A percentile compares a stretch with the other conserved stretches of the same genome.
Conservation (phyloP, 2,888 invertebrate species). For the Cyaniris semiargus region DNA sequence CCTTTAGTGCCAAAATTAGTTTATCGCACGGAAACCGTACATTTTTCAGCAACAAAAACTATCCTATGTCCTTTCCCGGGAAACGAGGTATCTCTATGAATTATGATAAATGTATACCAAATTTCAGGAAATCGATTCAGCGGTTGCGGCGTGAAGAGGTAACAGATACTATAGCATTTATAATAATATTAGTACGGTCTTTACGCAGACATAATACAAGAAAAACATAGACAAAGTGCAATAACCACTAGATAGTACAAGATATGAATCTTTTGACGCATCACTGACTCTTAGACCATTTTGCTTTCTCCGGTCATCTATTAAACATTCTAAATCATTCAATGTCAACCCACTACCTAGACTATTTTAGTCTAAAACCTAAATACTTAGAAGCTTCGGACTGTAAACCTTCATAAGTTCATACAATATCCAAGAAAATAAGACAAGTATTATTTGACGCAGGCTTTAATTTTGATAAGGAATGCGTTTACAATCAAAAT, state of each 20-base stretch:
- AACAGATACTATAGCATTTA: too few relatives aligned
- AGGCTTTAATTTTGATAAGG: neutral
- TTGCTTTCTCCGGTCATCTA: neutral
- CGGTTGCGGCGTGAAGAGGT: too few relatives aligned
- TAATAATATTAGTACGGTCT: neutral
- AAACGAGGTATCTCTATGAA: too few relatives aligned
- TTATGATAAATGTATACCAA: too few relatives aligned
- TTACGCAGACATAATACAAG: neutral
- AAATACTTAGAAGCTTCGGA: neutral
- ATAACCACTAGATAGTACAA: neutral
- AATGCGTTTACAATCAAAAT: neutral
- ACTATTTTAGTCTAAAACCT: neutral
- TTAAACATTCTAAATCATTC: neutral
- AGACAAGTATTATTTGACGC: too few relatives aligned
- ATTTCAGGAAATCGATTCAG: too few relatives aligned
- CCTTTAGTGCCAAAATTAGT: too few relatives aligned
- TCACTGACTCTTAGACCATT: neutral
- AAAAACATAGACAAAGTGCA: slow-evolving; percentile 1
- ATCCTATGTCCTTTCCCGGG: too few relatives aligned
- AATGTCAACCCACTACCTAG: neutral
- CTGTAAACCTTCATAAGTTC: too few relatives aligned
- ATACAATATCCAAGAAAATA: too few relatives aligned
- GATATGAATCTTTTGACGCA: slow-evolving; percentile 15
- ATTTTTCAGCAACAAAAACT: too few relatives aligned
- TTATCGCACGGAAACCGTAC: too few relatives aligned